Conservation (phyloP, 1,140 invertebrate genomes). For the Hydropsyche tenuis region DNA sequence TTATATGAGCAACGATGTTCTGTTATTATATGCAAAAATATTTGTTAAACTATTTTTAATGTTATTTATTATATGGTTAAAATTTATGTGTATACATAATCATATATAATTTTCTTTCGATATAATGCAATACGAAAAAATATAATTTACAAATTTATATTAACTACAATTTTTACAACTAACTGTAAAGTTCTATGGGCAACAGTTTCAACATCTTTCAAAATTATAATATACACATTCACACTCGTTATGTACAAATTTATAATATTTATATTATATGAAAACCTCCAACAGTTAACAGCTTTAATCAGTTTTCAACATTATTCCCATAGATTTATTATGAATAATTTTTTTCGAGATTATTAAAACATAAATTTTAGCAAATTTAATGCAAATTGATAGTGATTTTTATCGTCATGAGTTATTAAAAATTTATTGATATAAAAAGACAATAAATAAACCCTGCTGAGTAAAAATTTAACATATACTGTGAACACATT, state of each 20-base stretch:
- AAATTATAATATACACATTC: constrained; percentile 8
- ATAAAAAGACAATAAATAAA: constrained; percentile 37
- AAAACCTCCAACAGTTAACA: constrained; percentile 13
- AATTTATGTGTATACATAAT: constrained; percentile 1
- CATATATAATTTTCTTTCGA: background rate
- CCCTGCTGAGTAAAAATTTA: constrained; percentile 28
- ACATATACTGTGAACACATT: too few species aligned
- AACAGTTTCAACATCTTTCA: background rate
- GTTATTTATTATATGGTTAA: constrained; percentile 1
- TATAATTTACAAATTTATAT: constrained; percentile 19
- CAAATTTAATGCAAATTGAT: background rate
- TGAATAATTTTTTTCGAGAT: too few species aligned
- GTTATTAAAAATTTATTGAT: background rate
- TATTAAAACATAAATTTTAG: background rate
- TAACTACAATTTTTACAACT: background rate
- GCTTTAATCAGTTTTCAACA: background rate
- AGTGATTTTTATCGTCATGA: background rate
- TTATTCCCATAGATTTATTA: too few species aligned
- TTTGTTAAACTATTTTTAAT: background rate
- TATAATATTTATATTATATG: background rate
- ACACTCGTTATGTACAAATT: background rate
- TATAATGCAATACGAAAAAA: constrained; percentile 12
- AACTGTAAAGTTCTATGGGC: too few species aligned
- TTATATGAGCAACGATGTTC: background rate
- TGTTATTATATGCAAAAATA: constrained; percentile 8